phyloP scores from a whole-genome alignment of 2,113 vertebrate species.

The Gracilinanus agilis region DNA sequence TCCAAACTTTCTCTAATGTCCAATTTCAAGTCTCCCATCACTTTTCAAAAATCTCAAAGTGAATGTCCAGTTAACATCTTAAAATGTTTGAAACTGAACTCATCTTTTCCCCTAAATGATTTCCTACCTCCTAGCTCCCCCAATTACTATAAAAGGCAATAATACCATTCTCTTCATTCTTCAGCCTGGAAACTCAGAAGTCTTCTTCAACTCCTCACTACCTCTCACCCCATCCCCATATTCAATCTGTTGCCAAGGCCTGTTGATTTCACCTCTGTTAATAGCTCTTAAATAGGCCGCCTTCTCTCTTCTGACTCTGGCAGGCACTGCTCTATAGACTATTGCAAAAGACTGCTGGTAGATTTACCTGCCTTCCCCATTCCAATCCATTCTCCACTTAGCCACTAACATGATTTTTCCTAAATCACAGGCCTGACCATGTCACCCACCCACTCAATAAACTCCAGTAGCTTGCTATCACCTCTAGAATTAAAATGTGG shows the following conservation, averaged over 20 bases:
- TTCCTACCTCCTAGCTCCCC: not conserved
- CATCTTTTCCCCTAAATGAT: not conserved
- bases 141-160: too few relatives aligned
- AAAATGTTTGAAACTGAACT: not conserved
- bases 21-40: not conserved
- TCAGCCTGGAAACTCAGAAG: too few relatives aligned
- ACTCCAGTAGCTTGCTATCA: not conserved
- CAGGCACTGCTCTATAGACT: not conserved
- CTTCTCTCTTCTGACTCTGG: not conserved
- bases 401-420: not conserved
- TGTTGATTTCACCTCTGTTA: too few relatives aligned
- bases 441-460: not conserved
- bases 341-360: not conserved
- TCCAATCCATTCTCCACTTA: not conserved
- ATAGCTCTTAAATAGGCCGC: too few relatives aligned
- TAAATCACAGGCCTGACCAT: not conserved
- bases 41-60: not conserved
- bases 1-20: not conserved
- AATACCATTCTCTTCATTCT: too few relatives aligned
- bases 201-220: too few relatives aligned
- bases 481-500: too few relatives aligned
- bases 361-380: not conserved
- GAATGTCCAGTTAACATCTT: too few relatives aligned
- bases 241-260: too few relatives aligned
- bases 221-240: too few relatives aligned